phyloP scores from a whole-genome alignment of 2,113 vertebrate genomes.

The Ammodytes marinus region DNA sequence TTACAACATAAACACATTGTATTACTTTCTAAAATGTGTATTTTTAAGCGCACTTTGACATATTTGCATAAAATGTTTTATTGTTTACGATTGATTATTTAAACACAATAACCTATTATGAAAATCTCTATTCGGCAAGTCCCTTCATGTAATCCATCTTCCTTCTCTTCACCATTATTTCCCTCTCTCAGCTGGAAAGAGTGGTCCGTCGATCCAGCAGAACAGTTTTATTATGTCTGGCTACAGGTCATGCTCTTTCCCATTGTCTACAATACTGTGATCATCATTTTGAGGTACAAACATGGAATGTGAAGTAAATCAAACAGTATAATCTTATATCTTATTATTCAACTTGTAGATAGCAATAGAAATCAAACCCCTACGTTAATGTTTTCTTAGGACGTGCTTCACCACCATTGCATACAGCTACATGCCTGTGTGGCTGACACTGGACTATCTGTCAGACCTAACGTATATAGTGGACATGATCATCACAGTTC shows the following conservation, averaged over 20 bases:
- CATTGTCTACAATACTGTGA: constrained; percentile 91
- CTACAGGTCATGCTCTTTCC: constrained; percentile 89
- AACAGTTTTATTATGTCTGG: constrained; percentile 91
- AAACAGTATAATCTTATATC: background rate
- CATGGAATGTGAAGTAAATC: background rate
- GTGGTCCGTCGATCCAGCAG: constrained; percentile 89
- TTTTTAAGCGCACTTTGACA: no score
- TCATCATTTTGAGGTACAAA: constrained; percentile 90
- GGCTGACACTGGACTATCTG: constrained; percentile 89
- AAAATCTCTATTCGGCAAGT: background rate
- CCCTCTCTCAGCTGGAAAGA: constrained; percentile 74
- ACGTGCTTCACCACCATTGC: constrained; percentile 89
- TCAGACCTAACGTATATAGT: constrained; percentile 88
- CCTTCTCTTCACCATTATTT: constrained; percentile 5
- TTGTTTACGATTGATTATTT: no score
- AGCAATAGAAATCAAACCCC: background rate
- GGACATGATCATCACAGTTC: constrained; percentile 86
- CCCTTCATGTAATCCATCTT: background rate
- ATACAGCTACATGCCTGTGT: constrained; percentile 80
- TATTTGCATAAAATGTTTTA: no score
- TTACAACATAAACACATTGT: no score
- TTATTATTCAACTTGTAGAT: accelerated
- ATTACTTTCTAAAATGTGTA: no score
- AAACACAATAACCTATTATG: no score
- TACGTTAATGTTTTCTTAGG: constrained; percentile 69